Evolutionary conservation across 1,140 invertebrate genomes (phyloP).

Genomic region (Sarcophaga bullata): DNA sequence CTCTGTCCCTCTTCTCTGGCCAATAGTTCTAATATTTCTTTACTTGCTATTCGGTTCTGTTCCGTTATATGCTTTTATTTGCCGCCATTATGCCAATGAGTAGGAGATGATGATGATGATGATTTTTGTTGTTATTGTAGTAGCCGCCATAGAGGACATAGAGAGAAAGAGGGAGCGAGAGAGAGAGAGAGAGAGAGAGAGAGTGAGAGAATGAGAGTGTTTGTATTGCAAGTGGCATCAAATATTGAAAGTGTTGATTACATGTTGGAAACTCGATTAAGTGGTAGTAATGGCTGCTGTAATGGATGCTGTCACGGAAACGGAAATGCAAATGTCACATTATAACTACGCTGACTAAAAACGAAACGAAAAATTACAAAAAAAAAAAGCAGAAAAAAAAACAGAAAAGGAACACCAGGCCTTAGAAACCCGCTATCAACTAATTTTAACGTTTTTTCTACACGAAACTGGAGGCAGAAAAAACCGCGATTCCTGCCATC

Average conservation of each 20-base stretch:
- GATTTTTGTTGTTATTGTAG: neutral
- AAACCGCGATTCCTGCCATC: neutral
- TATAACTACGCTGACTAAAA: constrained; percentile 14
- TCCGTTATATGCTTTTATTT: no score
- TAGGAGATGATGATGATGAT: neutral
- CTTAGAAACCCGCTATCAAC: neutral
- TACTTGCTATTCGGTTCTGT: no score
- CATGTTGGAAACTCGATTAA: constrained; percentile 48
- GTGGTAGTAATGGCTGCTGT: constrained; percentile 35
- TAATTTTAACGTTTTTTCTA: neutral
- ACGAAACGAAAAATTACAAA: neutral
- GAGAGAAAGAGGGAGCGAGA: no score
- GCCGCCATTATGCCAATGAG: neutral
- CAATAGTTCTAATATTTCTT: no score
- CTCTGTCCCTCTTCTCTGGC: no score
- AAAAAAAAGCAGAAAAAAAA: constrained; percentile 27
- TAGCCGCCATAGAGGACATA: neutral
- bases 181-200: no score
- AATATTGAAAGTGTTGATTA: constrained; percentile 46
- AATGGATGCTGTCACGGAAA: constrained; percentile 19
- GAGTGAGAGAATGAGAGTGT: neutral
- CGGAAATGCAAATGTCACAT: constrained; percentile 40
- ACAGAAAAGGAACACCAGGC: neutral
- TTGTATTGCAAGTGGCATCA: constrained; percentile 40
- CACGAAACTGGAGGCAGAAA: constrained; percentile 27